Conservation (phyloP, 2,797 vertebrate genomes). For the Pristis pectinata region DNA sequence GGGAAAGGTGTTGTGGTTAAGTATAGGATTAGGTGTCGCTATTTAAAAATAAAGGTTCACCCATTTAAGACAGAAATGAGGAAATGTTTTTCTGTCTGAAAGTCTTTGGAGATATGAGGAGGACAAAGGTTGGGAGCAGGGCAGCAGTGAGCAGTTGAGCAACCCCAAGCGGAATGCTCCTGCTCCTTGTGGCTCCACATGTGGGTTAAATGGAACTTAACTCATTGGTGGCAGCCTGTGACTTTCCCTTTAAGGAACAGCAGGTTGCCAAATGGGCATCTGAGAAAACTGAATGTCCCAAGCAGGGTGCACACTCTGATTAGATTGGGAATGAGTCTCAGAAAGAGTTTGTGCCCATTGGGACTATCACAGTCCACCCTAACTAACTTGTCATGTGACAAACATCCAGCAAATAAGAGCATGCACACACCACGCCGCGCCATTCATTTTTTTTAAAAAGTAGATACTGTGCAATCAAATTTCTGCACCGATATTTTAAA, state of each 20-base stretch:
- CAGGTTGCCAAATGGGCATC: neutral
- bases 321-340: neutral
- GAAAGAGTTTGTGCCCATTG: neutral
- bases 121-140: too few species aligned
- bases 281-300: neutral
- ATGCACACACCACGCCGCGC: neutral
- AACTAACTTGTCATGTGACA: neutral
- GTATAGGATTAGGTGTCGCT: too few species aligned
- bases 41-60: too few species aligned
- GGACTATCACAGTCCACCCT: neutral
- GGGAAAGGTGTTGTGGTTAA: too few species aligned
- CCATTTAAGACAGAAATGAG: too few species aligned
- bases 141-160: neutral
- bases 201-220: neutral
- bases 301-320: neutral
- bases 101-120: too few species aligned
- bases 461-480: neutral
- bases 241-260: neutral
- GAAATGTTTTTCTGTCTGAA: too few species aligned
- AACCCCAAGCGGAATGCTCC: neutral
- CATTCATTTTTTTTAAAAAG: neutral
- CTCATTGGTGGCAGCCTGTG: neutral
- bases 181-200: neutral
- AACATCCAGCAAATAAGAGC: neutral
- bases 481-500: neutral